Percentiles rank a stretch among this genome's conserved stretches.
Conservation (phyloP, 1,140 invertebrate genomes). For the Sogatella furcifera region DNA sequence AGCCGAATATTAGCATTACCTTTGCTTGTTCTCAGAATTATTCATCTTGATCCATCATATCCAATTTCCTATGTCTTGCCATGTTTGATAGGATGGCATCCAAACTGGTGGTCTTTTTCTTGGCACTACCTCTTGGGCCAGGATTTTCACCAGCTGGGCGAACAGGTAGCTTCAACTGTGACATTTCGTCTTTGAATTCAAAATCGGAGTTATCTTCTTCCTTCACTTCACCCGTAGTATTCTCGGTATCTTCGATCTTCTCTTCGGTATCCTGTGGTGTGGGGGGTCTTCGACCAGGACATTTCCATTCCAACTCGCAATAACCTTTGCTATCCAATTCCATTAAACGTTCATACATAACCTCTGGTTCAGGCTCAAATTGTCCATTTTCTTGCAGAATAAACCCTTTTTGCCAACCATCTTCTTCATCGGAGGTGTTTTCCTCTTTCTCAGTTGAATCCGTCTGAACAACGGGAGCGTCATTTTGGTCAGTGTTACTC, state of each 20-base stretch:
- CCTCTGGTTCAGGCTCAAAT: conserved; percentile 24
- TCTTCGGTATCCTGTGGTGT: conserved; percentile 22
- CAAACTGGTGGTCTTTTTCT: conserved; percentile 35
- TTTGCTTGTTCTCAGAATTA: neutral
- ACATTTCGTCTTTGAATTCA: conserved; percentile 33
- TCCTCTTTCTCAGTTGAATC: too few species aligned
- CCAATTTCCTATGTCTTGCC: conserved; percentile 30
- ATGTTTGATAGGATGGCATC: conserved; percentile 35
- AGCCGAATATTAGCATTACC: too few species aligned
- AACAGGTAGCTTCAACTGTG: conserved; percentile 19
- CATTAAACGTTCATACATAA: conserved; percentile 27
- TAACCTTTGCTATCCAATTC: conserved; percentile 23
- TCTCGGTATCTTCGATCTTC: conserved; percentile 12
- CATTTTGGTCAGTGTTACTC: too few species aligned
- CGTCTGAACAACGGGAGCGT: too few species aligned
- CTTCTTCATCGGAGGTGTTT: neutral
- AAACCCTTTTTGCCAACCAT: neutral
- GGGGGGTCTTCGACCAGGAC: conserved; percentile 29
- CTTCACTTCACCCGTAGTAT: conserved; percentile 5
- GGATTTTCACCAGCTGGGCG: conserved; percentile 19
- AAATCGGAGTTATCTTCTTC: conserved; percentile 30
- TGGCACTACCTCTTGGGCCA: conserved; percentile 31
- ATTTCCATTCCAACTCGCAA: conserved; percentile 30
- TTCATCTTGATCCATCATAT: conserved; percentile 24
- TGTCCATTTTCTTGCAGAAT: neutral